phyloP scores from a whole-genome alignment of 2,888 invertebrate genomes.

The Athalia rosae region DNA sequence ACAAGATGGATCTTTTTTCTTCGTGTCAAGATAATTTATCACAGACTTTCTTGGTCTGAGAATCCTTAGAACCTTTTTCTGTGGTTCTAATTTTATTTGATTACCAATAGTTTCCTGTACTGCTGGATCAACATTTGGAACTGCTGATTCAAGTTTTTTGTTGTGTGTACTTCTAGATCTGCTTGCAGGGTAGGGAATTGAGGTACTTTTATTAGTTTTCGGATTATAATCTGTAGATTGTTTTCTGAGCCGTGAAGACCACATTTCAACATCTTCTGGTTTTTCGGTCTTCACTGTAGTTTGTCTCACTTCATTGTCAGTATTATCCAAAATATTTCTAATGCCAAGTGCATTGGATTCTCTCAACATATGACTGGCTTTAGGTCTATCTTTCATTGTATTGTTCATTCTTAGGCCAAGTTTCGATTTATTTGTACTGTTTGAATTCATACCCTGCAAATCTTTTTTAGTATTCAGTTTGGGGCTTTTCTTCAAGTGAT shows the following conservation, averaged over 20 bases:
- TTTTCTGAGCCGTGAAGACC: conserved; percentile 61
- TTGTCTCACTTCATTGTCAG: background rate
- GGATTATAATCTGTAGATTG: conserved; percentile 54
- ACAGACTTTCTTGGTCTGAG: conserved; percentile 59
- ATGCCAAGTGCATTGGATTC: background rate
- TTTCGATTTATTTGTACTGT: conserved; percentile 19
- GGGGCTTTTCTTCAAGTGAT: background rate
- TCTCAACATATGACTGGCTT: background rate
- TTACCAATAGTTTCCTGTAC: conserved; percentile 38
- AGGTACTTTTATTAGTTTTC: conserved; percentile 49
- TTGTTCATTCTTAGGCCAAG: background rate
- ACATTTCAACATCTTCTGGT: conserved; percentile 8
- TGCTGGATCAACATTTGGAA: conserved; percentile 43
- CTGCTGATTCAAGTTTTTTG: conserved; percentile 1
- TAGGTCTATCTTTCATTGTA: background rate
- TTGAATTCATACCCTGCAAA: background rate
- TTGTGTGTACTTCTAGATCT: background rate
- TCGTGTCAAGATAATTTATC: conserved; percentile 54
- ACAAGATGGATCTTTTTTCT: conserved; percentile 42
- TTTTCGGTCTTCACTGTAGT: conserved; percentile 34
- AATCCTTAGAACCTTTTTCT: conserved; percentile 50
- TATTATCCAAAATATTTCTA: conserved; percentile 9
- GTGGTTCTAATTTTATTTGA: conserved; percentile 57
- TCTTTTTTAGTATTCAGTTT: conserved; percentile 1
- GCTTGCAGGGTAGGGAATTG: conserved; percentile 18